phyloP scores from a whole-genome alignment of 2,888 invertebrate species.

The Hedychridium roseum region DNA sequence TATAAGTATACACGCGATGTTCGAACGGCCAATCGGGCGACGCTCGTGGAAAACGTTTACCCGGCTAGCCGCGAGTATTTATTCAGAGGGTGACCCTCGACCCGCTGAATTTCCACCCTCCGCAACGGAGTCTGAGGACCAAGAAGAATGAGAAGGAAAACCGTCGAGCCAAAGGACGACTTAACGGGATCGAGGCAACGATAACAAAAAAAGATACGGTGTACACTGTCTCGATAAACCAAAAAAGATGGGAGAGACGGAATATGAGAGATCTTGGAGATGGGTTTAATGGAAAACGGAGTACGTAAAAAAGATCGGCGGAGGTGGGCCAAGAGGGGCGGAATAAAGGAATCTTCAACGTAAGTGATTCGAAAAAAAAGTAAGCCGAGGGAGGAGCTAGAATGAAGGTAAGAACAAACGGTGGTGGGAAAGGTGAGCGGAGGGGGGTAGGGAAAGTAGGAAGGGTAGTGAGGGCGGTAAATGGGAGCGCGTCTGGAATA shows the following conservation, averaged over 20 bases:
- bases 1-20: neutral
- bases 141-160: neutral
- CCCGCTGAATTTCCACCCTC: neutral
- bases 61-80: constrained; percentile 1
- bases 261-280: no score
- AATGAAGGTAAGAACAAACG: neutral
- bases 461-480: neutral
- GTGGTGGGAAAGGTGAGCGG: neutral
- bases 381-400: neutral
- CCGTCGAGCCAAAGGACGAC: no score
- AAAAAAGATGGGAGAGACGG: neutral
- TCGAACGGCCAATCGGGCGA: neutral
- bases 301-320: no score
- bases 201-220: no score
- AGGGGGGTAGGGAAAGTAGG: neutral
- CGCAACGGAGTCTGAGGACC: neutral
- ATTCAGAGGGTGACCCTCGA: neutral
- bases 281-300: no score
- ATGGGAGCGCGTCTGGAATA: constrained; percentile 29
- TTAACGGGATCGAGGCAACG: no score
- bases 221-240: no score
- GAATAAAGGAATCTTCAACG: neutral
- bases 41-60: neutral
- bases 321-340: neutral
- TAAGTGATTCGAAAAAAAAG: no score